A percentile compares a stretch with the other conserved stretches of the same genome.
Evolutionary conservation across 2,888 invertebrate species (phyloP).

Genomic region (Diaprepes abbreviatus): DNA sequence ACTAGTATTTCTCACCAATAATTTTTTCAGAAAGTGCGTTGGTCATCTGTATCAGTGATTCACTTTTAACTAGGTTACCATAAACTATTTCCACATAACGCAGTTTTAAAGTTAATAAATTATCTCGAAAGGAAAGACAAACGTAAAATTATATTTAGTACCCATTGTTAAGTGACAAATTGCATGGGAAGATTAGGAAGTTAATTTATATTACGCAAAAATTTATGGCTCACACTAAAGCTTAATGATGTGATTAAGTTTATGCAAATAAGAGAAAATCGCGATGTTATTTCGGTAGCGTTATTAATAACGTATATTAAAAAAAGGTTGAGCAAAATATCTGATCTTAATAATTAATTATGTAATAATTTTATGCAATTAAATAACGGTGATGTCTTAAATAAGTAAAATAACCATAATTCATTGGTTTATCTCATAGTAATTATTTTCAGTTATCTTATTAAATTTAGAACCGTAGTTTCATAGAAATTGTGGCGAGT

Average conservation of each 20-base stretch:
- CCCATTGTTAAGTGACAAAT: neutral
- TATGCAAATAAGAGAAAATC: constrained; percentile 6
- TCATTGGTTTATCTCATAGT: neutral
- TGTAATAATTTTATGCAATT: neutral
- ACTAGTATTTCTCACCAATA: too few species aligned
- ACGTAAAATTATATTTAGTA: too few species aligned
- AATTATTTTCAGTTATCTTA: constrained; percentile 1
- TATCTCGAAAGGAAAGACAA: too few species aligned
- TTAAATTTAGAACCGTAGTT: neutral
- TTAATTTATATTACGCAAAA: neutral
- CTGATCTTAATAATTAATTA: neutral
- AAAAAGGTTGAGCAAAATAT: neutral
- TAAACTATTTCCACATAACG: too few species aligned
- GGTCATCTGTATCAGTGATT: too few species aligned
- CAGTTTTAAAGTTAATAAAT: too few species aligned
- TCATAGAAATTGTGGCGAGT: neutral
- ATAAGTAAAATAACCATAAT: neutral
- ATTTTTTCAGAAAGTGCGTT: too few species aligned
- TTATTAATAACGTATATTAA: neutral
- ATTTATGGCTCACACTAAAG: neutral
- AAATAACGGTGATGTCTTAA: constrained; percentile 1
- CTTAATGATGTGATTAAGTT: neutral
- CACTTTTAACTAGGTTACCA: too few species aligned
- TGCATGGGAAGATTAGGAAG: neutral
- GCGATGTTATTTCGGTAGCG: neutral